phyloP scores from a whole-genome alignment of 2,113 vertebrate genomes.

The Bungarus multicinctus region DNA sequence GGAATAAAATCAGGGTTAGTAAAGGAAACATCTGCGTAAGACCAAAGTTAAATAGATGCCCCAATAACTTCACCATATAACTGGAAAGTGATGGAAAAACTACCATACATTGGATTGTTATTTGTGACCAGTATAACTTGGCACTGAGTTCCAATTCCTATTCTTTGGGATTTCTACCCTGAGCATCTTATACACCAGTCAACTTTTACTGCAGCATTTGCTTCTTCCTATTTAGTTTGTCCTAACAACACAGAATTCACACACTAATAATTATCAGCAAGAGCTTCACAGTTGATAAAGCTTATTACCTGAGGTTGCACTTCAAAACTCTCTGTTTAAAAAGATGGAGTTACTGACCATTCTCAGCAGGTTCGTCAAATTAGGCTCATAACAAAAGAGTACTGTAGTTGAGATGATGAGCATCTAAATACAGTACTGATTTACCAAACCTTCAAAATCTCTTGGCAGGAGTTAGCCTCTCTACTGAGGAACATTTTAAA shows the following conservation, averaged over 20 bases:
- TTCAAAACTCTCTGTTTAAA: background rate
- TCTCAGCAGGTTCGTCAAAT: background rate
- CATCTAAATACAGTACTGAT: background rate
- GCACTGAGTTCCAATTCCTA: background rate
- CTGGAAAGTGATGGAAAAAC: background rate
- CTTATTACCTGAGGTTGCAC: background rate
- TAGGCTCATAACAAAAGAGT: background rate
- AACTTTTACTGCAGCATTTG: background rate
- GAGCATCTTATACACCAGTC: background rate
- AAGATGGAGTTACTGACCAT: background rate
- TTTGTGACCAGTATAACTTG: background rate
- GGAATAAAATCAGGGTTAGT: background rate
- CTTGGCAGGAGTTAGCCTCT: background rate
- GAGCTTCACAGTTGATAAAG: background rate
- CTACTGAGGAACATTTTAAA: background rate
- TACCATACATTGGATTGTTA: background rate
- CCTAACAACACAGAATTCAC: background rate
- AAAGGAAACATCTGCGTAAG: background rate
- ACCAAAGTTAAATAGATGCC: background rate
- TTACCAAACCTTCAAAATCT: background rate
- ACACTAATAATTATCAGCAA: background rate
- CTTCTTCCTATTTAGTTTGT: background rate
- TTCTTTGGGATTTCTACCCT: background rate
- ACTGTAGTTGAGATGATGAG: background rate
- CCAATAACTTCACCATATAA: background rate